phyloP scores from a whole-genome alignment of 2,888 invertebrate species.

The Sialis fuliginosa region DNA sequence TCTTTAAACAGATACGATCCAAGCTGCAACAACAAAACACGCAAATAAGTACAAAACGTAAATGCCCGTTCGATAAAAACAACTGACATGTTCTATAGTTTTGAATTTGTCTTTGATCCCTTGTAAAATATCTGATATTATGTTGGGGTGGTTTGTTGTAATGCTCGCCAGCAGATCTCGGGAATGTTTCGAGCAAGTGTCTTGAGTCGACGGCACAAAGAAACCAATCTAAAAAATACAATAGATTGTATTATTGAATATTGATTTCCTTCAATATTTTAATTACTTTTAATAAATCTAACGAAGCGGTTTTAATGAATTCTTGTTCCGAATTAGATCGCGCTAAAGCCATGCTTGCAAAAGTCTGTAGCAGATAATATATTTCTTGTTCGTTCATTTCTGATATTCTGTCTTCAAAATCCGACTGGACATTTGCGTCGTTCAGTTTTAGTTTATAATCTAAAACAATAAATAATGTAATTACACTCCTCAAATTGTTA shows the following conservation, averaged over 20 bases:
- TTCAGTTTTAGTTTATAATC: slow-evolving; percentile 31
- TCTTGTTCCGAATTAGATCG: slow-evolving; percentile 38
- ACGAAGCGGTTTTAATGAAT: slow-evolving; percentile 44
- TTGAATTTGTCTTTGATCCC: slow-evolving; percentile 38
- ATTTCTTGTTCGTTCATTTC: slow-evolving; percentile 51
- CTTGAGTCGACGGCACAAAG: slow-evolving; percentile 46
- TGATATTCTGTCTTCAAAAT: slow-evolving; percentile 45
- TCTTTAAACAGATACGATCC: slow-evolving; percentile 54
- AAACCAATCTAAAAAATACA: slow-evolving; percentile 45
- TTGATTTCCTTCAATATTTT: slow-evolving; percentile 3
- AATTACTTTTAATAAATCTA: slow-evolving; percentile 50
- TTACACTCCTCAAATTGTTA: no score
- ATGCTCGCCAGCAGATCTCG: slow-evolving; percentile 53
- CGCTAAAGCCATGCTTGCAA: slow-evolving; percentile 62
- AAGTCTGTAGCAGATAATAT: slow-evolving; percentile 58
- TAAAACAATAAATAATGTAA: slow-evolving; percentile 12
- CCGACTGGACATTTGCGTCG: slow-evolving; percentile 27
- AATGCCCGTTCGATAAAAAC: background rate
- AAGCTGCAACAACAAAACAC: slow-evolving; percentile 20
- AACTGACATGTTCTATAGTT: slow-evolving; percentile 33
- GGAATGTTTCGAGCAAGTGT: slow-evolving; percentile 55
- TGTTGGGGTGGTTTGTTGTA: slow-evolving; percentile 45
- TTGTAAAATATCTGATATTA: slow-evolving; percentile 46
- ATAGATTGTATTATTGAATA: background rate
- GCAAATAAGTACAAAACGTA: background rate